These are phyloP conservation scores for Hemibagrus wyckioides DNA, from an alignment of 2,113 vertebrate species.

Conservation along the genomic window DNA sequence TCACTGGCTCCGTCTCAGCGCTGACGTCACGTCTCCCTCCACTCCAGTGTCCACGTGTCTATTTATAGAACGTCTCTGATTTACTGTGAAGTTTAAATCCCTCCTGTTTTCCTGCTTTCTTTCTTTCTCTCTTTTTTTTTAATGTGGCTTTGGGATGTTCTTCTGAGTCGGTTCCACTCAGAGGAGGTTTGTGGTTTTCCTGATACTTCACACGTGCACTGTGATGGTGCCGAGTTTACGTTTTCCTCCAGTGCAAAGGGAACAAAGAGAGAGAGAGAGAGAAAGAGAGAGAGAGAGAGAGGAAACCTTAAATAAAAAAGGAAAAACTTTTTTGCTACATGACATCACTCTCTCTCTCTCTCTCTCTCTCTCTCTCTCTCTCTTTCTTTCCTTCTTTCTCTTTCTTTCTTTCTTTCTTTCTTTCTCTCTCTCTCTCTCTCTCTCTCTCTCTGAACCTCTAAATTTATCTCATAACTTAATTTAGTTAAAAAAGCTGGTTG, in stretches of 20 bases:
- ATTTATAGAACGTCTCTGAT: constrained; percentile 48
- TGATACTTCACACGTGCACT: neutral
- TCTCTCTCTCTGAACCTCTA: neutral
- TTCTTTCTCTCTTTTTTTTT: neutral
- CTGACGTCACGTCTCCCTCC: constrained; percentile 44
- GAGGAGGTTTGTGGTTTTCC: constrained; percentile 32
- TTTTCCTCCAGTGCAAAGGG: neutral
- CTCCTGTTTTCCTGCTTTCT: neutral
- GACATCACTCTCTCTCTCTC: neutral
- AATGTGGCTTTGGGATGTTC: constrained; percentile 38
- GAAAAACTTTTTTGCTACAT: neutral
- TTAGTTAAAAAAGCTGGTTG: neutral
- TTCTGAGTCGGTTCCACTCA: constrained; percentile 31
- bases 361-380: constrained; percentile 1
- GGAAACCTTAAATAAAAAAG: neutral
- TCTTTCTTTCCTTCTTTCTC: neutral
- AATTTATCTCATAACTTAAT: neutral
- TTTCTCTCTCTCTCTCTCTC: neutral
- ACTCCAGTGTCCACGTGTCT: neutral
- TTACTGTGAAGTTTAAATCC: constrained; percentile 32
- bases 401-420: neutral
- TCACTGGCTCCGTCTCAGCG: neutral
- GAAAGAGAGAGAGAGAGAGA: neutral
- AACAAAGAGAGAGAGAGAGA: constrained; percentile 3
- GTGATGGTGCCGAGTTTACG: neutral